Conservation (phyloP, 2,113 vertebrate species). For the Platanista minor region DNA sequence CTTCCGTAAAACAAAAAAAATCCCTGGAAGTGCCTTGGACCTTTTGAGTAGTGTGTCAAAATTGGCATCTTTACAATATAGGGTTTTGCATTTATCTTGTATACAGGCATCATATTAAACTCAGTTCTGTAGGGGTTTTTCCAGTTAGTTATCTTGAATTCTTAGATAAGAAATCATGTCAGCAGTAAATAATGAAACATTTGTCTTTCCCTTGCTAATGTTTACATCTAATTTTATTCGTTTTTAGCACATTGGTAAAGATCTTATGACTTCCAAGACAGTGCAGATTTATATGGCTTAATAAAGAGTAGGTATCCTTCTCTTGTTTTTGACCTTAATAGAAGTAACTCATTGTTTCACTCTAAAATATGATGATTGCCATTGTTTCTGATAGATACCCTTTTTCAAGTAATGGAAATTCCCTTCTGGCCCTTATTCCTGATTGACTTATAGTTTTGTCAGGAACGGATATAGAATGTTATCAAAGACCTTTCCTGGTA, state of each 20-base stretch:
- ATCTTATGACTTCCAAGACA: background rate
- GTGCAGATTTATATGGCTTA: background rate
- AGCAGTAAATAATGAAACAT: background rate
- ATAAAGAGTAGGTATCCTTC: background rate
- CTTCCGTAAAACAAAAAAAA: background rate
- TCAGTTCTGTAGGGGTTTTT: background rate
- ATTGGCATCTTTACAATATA: background rate
- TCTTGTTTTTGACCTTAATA: conserved; percentile 2
- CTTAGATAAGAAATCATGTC: background rate
- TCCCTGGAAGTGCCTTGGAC: background rate
- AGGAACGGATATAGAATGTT: background rate
- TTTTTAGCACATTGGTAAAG: background rate
- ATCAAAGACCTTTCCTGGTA: background rate
- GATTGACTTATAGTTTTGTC: background rate
- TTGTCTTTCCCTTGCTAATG: conserved; percentile 20
- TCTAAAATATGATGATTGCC: background rate
- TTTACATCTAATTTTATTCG: background rate
- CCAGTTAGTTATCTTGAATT: background rate
- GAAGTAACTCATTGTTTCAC: background rate
- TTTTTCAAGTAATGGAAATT: background rate
- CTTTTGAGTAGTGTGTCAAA: background rate
- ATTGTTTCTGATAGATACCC: background rate
- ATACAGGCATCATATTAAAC: background rate
- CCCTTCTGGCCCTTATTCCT: background rate
- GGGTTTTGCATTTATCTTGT: conserved; percentile 20